Percentiles rank a stretch among this genome's conserved stretches.
Evolutionary conservation across 1,140 invertebrate species (phyloP).

Genomic region (Drosophila subpulchrella): DNA sequence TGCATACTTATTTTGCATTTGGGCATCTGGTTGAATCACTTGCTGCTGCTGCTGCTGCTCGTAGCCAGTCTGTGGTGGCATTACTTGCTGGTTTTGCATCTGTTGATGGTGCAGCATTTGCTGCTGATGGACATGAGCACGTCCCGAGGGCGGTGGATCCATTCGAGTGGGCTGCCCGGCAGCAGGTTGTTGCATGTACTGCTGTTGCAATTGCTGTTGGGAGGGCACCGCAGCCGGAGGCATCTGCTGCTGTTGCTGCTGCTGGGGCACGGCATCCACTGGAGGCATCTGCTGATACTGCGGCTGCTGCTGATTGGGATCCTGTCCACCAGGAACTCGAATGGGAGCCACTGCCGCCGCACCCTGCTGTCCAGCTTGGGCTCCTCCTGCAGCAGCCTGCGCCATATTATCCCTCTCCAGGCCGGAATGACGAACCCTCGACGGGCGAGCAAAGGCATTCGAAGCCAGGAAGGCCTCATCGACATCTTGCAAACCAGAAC

Average conservation of each 20-base stretch:
- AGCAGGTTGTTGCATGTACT: slow-evolving; percentile 58
- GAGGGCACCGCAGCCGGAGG: slow-evolving; percentile 14
- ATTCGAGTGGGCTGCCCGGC: slow-evolving; percentile 63
- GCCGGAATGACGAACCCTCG: slow-evolving; percentile 59
- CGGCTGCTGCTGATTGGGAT: slow-evolving; percentile 24
- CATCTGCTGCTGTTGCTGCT: slow-evolving; percentile 38
- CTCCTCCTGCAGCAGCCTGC: slow-evolving; percentile 9
- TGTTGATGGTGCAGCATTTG: slow-evolving; percentile 27
- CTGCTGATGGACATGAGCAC: slow-evolving; percentile 61
- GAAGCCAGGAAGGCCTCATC: slow-evolving; percentile 69
- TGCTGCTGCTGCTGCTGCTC: slow-evolving; percentile 11
- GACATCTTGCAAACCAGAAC: slow-evolving; percentile 80
- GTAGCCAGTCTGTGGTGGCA: neutral
- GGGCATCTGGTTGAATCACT: slow-evolving; percentile 14
- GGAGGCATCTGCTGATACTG: slow-evolving; percentile 20
- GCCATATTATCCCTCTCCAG: slow-evolving; percentile 35
- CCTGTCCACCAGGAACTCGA: slow-evolving; percentile 50
- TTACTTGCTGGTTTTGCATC: slow-evolving; percentile 17
- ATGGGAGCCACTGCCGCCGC: slow-evolving; percentile 25
- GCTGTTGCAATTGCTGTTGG: slow-evolving; percentile 30
- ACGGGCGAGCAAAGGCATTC: slow-evolving; percentile 68
- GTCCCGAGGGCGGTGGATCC: slow-evolving; percentile 42
- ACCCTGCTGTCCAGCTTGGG: neutral
- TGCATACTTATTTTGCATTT: slow-evolving; percentile 18
- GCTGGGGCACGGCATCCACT: slow-evolving; percentile 22